Conservation (phyloP, 1,140 invertebrate species). For the Holcopasites calliopsidis region DNA sequence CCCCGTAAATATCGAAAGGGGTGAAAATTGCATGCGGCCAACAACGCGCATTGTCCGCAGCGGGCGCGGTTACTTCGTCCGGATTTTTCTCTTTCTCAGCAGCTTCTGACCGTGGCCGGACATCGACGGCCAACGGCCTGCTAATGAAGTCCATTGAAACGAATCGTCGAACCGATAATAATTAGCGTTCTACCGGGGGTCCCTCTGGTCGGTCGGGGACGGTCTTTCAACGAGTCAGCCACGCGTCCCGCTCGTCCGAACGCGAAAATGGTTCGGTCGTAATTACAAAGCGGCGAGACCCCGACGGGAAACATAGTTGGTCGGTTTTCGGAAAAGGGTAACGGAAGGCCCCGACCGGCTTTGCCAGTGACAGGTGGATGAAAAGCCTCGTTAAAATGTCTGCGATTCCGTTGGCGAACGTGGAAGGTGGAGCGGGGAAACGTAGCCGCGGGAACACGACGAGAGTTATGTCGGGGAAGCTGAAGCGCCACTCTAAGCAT, state of each 20-base stretch:
- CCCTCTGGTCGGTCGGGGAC: background rate
- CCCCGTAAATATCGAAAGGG: background rate
- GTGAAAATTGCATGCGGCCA: background rate
- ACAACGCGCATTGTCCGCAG: background rate
- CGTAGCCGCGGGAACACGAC: background rate
- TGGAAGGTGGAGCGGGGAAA: background rate
- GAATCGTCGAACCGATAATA: constrained; percentile 51
- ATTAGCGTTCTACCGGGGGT: constrained; percentile 38
- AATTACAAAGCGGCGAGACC: constrained; percentile 34
- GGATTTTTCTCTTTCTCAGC: background rate
- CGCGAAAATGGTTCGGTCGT: constrained; percentile 25
- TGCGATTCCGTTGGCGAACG: constrained; percentile 11
- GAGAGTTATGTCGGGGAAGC: constrained; percentile 16
- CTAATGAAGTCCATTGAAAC: constrained; percentile 52
- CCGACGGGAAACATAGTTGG: constrained; percentile 27
- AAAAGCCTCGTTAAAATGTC: constrained; percentile 60
- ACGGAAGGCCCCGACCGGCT: constrained; percentile 1
- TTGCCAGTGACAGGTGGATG: constrained; percentile 55
- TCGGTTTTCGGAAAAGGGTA: constrained; percentile 44
- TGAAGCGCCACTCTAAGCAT: constrained; percentile 37
- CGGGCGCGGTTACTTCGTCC: background rate
- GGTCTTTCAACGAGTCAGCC: background rate
- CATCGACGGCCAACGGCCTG: constrained; percentile 3
- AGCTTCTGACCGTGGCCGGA: constrained; percentile 2
- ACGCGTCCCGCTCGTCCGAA: background rate